A percentile compares a stretch with the other conserved stretches of the same genome.
phyloP scores from a whole-genome alignment of 92 coral and sea anemone genomes.

The Parazoanthus swiftii region DNA sequence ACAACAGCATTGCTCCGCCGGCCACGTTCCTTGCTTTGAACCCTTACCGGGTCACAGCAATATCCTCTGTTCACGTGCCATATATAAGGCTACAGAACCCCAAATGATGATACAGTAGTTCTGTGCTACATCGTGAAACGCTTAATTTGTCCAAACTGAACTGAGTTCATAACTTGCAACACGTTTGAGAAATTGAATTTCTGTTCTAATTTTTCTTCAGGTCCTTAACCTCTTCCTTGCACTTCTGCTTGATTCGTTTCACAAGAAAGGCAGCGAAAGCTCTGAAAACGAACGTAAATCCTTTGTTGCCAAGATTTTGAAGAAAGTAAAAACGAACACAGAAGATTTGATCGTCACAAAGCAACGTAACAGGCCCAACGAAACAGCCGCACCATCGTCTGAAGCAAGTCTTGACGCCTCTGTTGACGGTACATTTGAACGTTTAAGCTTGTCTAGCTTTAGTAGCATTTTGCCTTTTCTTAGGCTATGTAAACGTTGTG shows the following conservation, averaged over 20 bases:
- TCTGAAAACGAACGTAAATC: not conserved
- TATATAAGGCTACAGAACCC: not conserved
- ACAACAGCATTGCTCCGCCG: too few species aligned
- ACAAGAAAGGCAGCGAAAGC: not conserved
- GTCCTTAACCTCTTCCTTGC: conserved; percentile 34
- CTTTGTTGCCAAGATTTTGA: not conserved
- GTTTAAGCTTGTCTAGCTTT: not conserved
- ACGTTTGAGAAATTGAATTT: too few species aligned
- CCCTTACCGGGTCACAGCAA: not conserved
- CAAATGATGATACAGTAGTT: too few species aligned
- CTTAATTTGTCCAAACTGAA: not conserved
- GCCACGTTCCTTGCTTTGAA: not conserved
- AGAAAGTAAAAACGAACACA: not conserved
- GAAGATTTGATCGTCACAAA: not conserved
- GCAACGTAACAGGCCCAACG: not conserved
- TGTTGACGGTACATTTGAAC: not conserved
- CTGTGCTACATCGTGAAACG: not conserved
- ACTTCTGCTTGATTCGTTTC: conserved; percentile 24
- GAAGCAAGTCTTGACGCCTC: not conserved
- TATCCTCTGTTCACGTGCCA: not conserved
- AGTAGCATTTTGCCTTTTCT: not conserved
- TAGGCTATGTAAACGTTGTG: too few species aligned
- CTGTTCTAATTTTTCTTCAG: not conserved
- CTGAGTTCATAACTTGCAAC: not conserved
- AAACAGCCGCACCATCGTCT: not conserved